A percentile compares a stretch with the other conserved stretches of the same genome.
phyloP scores from a whole-genome alignment of 2,797 vertebrate genomes.

The Huso huso region DNA sequence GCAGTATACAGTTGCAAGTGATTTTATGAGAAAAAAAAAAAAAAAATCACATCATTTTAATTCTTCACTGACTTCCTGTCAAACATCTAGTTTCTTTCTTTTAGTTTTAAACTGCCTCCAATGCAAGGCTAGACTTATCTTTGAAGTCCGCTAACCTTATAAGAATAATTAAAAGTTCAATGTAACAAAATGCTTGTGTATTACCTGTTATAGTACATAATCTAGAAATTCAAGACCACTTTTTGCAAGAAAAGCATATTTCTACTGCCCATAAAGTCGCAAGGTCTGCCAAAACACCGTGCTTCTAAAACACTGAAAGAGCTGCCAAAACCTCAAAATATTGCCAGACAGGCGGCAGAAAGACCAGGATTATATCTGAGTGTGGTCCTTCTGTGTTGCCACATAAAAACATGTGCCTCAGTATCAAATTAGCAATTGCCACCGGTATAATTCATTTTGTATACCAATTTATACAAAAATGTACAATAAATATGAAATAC shows the following conservation, averaged over 20 bases:
- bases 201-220: no score
- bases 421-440: slow-evolving; percentile 2
- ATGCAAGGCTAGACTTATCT: no score
- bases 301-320: slow-evolving; percentile 59
- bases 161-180: no score
- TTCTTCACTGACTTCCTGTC: no score
- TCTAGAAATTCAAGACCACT: neutral
- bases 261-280: slow-evolving; percentile 48
- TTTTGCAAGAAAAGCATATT: slow-evolving; percentile 43
- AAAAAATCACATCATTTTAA: no score
- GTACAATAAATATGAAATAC: no score
- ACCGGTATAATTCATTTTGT: neutral
- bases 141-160: no score
- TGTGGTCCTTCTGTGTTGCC: slow-evolving; percentile 1
- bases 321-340: slow-evolving; percentile 45
- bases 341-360: slow-evolving; percentile 40
- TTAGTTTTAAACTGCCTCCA: no score
- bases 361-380: slow-evolving; percentile 21
- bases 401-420: neutral
- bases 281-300: slow-evolving; percentile 53
- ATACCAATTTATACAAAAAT: slow-evolving; percentile 4
- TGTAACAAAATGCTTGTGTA: no score
- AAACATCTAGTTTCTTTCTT: no score
- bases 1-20: no score
- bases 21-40: no score